These are phyloP conservation scores for Pteropus rufus DNA, from an alignment of 2,797 vertebrate species.

Conservation along the genomic window DNA sequence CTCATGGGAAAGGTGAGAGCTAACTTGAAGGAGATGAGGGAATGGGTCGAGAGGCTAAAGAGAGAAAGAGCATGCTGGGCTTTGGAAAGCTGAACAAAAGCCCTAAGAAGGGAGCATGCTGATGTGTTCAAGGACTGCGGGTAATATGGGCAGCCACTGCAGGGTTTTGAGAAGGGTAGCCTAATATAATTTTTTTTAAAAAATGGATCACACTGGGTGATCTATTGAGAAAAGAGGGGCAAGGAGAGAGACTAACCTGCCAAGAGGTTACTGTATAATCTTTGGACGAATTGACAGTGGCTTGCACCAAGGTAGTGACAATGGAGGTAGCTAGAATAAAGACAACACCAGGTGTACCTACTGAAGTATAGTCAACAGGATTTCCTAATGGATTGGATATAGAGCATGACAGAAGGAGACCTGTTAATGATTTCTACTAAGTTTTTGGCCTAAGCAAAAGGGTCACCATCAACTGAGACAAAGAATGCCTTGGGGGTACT, in stretches of 20 bases:
- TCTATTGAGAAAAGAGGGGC: background rate
- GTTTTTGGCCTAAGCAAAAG: background rate
- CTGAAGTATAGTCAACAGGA: background rate
- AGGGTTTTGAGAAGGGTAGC: background rate
- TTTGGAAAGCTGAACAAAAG: background rate
- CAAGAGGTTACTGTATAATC: background rate
- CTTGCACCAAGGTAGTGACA: background rate
- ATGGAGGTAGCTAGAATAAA: background rate
- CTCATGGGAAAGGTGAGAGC: background rate
- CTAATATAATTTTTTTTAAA: background rate
- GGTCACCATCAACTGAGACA: background rate
- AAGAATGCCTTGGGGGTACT: background rate
- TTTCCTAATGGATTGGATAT: background rate
- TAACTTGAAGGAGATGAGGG: background rate
- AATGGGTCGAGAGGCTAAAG: too few species aligned
- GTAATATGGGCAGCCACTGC: background rate
- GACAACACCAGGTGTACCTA: background rate
- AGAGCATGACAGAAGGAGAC: background rate
- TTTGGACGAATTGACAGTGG: background rate
- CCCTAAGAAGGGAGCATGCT: background rate
- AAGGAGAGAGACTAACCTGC: background rate
- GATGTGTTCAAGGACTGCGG: background rate
- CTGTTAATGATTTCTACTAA: background rate
- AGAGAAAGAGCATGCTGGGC: too few species aligned
- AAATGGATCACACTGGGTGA: background rate